A percentile compares a stretch with the other conserved stretches of the same genome.
These are phyloP conservation scores for Dicranocentrus wangi DNA, from an alignment of 2,888 invertebrate genomes.

Conservation along the genomic window DNA sequence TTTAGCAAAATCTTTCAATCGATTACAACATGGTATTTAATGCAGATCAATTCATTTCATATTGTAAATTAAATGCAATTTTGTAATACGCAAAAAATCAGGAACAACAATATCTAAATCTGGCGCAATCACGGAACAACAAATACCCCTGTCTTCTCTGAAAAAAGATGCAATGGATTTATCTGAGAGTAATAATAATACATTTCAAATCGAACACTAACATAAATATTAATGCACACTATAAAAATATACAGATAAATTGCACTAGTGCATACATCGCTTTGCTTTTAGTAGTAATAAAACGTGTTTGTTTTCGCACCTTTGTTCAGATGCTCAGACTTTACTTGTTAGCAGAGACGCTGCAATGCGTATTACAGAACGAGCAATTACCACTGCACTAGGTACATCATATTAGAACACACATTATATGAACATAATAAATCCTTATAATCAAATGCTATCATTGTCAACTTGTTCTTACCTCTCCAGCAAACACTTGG, in stretches of 20 bases:
- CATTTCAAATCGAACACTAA: neutral
- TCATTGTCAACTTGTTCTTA: too few relatives aligned
- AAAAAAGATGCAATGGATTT: conserved; percentile 34
- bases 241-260: neutral
- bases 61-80: neutral
- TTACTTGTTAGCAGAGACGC: conserved; percentile 31
- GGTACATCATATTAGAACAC: conserved; percentile 28
- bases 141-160: conserved; percentile 15
- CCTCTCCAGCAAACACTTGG: neutral
- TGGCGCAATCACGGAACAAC: conserved; percentile 18
- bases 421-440: neutral
- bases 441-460: too few relatives aligned
- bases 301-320: too few relatives aligned
- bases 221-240: too few relatives aligned
- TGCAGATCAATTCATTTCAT: neutral
- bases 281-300: too few relatives aligned
- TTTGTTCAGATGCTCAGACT: neutral
- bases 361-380: conserved; percentile 46
- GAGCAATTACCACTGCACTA: conserved; percentile 39
- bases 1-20: neutral
- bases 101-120: conserved; percentile 23
- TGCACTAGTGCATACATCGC: neutral
- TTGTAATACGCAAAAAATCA: neutral
- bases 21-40: neutral
- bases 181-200: conserved; percentile 21